Evolutionary conservation across 2,797 vertebrate species (phyloP).

Genomic region (Apodemus agrarius): DNA sequence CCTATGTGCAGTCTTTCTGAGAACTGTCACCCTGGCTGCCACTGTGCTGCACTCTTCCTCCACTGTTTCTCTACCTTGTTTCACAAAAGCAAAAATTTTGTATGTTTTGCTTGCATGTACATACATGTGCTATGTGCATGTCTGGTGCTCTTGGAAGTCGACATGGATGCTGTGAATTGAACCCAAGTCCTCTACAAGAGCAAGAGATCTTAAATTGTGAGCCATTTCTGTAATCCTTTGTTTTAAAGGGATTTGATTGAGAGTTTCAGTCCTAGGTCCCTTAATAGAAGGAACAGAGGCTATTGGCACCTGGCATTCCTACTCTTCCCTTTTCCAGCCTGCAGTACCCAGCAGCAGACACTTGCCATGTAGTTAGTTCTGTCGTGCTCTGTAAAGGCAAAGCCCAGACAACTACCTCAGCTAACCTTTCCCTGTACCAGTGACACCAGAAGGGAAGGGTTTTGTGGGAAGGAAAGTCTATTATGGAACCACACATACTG

Average conservation of each 20-base stretch:
- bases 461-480: not conserved
- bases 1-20: too few relatives aligned
- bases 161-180: not conserved
- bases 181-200: not conserved
- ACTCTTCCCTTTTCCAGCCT: not conserved
- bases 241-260: not conserved
- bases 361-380: not conserved
- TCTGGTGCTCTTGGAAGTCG: too few relatives aligned
- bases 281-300: not conserved
- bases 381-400: not conserved
- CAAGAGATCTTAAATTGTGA: not conserved
- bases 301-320: not conserved
- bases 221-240: not conserved
- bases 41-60: too few relatives aligned
- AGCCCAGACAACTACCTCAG: not conserved
- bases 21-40: too few relatives aligned
- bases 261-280: not conserved
- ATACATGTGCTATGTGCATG: not conserved
- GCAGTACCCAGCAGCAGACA: not conserved
- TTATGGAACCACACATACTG: not conserved
- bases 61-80: too few relatives aligned
- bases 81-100: not conserved
- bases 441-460: not conserved
- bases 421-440: not conserved
- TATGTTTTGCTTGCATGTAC: not conserved